Evolutionary conservation across 1,140 invertebrate species (phyloP), one percentile per base, ranked within the genome.

Genomic region (Drosophila tani): DNA sequence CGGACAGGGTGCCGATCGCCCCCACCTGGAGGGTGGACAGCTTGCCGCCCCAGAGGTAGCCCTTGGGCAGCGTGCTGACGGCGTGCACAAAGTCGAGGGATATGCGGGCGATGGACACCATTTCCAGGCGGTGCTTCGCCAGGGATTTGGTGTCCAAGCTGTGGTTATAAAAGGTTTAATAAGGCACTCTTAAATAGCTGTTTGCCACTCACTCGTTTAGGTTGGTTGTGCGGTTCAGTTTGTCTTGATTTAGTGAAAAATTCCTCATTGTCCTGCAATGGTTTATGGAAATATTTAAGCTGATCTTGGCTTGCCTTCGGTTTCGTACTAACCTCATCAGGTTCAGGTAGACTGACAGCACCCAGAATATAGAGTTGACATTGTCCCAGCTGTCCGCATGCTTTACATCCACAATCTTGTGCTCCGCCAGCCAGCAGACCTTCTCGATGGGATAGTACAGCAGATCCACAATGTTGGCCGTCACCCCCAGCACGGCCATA

Each of bases 401-500:
- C 27, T 95, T 93, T 1, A 94, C 91, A 32, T 93, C 93, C 45
- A 95, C 88, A 21, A 98, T 93, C 71, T 96, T 95, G 53, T 95
- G 95, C 81, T 97, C 96, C 6, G 95, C 94, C 6, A 97, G 93
- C 97, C 97, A 98, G 62, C 95, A 96, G 0, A 97, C 94, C 92
- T 98, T 97, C 86, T 98, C 97, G 35, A 97, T 93, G 0, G 97
- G 96, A 85, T 96, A 96, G 92, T 96, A 98, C 9, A 96, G 79
- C 79, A 96, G 94, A 91, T 97, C 96, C 11, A 96, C 94, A 27
- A 95, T 81, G 93, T 97, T 97, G 65, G 95, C 95, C 1, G 96
- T 80, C 1, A 98, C 93, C 14, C 96, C 95, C 5, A 96, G 86
- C 11, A 94, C 84, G 75, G 95, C 95, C 79, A 96, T 95, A 51